Conservation (phyloP, 2,888 invertebrate species). For the Erebia palarica region DNA sequence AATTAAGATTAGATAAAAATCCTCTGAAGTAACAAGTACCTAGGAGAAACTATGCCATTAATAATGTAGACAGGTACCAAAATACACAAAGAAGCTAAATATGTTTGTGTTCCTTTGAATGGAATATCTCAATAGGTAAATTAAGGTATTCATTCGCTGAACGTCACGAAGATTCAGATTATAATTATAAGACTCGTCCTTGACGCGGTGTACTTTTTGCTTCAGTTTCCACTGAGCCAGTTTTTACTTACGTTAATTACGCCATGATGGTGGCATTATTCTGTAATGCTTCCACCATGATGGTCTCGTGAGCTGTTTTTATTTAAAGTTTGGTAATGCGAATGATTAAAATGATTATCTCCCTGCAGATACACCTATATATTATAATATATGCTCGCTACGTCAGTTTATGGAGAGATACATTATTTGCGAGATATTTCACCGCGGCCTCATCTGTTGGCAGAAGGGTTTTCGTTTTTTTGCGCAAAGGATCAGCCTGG, state of each 20-base stretch:
- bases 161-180: constrained; percentile 5
- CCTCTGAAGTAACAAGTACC: too few species aligned
- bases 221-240: constrained; percentile 1
- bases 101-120: not conserved
- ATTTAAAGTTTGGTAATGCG: not conserved
- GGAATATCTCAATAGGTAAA: not conserved
- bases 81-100: not conserved
- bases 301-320: not conserved
- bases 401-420: too few species aligned
- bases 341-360: not conserved
- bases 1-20: too few species aligned
- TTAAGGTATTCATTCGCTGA: not conserved
- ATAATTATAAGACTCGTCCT: not conserved
- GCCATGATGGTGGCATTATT: not conserved
- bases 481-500: too few species aligned
- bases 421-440: too few species aligned
- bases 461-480: too few species aligned
- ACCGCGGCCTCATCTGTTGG: too few species aligned
- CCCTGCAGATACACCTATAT: too few species aligned
- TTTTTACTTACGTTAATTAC: constrained; percentile 14
- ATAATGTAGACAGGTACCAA: too few species aligned
- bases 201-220: not conserved
- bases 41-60: too few species aligned
- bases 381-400: too few species aligned
- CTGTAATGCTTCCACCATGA: not conserved